Evolutionary conservation across 2,888 invertebrate genomes (phyloP).

Genomic region (Cheilosia soror): DNA sequence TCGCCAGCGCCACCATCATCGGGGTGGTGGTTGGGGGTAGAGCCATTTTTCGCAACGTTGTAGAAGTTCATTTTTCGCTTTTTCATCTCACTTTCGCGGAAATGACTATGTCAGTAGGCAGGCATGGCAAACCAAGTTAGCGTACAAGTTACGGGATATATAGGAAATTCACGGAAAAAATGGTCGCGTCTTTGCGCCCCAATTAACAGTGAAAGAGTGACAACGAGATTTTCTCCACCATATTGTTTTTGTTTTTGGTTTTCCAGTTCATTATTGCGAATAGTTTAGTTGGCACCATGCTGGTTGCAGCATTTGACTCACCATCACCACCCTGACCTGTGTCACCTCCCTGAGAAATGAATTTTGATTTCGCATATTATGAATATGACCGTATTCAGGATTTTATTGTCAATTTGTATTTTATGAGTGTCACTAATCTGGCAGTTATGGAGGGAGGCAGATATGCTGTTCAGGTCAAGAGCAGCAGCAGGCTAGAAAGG

Average conservation of each 20-base stretch:
- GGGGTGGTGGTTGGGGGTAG: not conserved
- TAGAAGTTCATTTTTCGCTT: slow-evolving; percentile 60
- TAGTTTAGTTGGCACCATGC: slow-evolving; percentile 54
- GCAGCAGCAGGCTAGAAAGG: not conserved
- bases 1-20: slow-evolving; percentile 38
- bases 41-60: slow-evolving; percentile 45
- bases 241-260: slow-evolving; percentile 8
- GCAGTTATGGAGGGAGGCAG: slow-evolving; percentile 17
- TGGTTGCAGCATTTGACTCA: slow-evolving; percentile 48
- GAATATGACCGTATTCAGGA: slow-evolving; percentile 43
- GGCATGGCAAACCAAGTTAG: slow-evolving; percentile 30
- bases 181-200: slow-evolving; percentile 69
- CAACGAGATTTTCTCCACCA: slow-evolving; percentile 1
- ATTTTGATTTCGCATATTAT: slow-evolving; percentile 38
- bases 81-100: slow-evolving; percentile 21
- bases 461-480: slow-evolving; percentile 22
- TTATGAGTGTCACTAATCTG: slow-evolving; percentile 45
- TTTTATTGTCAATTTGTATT: slow-evolving; percentile 58
- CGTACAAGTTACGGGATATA: slow-evolving; percentile 28
- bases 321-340: slow-evolving; percentile 66
- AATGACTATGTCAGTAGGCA: slow-evolving; percentile 53
- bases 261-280: slow-evolving; percentile 60
- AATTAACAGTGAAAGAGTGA: slow-evolving; percentile 62
- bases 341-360: slow-evolving; percentile 28
- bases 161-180: slow-evolving; percentile 46